These are phyloP conservation scores for Magallana angulata DNA, from an alignment of 1,140 invertebrate genomes.

Conservation along the genomic window DNA sequence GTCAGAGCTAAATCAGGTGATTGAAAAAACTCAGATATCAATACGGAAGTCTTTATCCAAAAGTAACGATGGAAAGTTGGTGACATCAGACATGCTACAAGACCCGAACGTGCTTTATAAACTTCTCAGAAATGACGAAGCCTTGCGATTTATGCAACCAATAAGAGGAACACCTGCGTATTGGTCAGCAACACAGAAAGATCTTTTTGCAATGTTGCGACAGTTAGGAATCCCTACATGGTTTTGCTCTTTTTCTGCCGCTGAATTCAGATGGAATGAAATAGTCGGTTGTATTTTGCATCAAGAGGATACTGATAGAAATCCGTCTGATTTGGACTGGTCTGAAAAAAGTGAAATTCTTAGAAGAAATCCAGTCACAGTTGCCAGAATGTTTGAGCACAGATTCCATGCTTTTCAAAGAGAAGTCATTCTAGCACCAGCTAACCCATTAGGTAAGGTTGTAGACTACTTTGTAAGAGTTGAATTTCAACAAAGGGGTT, in stretches of 20 bases:
- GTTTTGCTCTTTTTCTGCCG: background rate
- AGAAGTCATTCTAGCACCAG: slow-evolving; percentile 25
- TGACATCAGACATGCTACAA: slow-evolving; percentile 40
- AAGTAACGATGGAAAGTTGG: slow-evolving; percentile 7
- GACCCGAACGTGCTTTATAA: slow-evolving; percentile 14
- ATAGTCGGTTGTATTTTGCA: slow-evolving; percentile 45
- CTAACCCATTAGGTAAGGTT: slow-evolving; percentile 33
- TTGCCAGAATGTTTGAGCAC: slow-evolving; percentile 42
- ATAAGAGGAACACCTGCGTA: slow-evolving; percentile 55
- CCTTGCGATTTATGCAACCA: slow-evolving; percentile 52
- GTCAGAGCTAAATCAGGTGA: slow-evolving; percentile 35
- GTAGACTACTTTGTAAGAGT: too few species aligned
- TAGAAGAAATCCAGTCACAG: slow-evolving; percentile 32
- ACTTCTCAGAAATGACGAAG: slow-evolving; percentile 54
- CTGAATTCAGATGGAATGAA: slow-evolving; percentile 53
- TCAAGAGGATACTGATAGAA: background rate
- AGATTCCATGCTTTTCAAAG: slow-evolving; percentile 18
- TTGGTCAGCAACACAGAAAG: too few species aligned
- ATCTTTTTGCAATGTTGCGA: too few species aligned
- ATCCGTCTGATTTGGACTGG: too few species aligned
- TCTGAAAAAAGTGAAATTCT: background rate
- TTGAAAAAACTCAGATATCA: slow-evolving; percentile 29
- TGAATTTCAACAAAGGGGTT: too few species aligned
- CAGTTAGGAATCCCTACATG: too few species aligned
- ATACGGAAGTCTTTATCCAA: slow-evolving; percentile 12